Base-by-base conservation (phyloP, 2,113 vertebrate species). In the Spea multiplicata region DNA sequence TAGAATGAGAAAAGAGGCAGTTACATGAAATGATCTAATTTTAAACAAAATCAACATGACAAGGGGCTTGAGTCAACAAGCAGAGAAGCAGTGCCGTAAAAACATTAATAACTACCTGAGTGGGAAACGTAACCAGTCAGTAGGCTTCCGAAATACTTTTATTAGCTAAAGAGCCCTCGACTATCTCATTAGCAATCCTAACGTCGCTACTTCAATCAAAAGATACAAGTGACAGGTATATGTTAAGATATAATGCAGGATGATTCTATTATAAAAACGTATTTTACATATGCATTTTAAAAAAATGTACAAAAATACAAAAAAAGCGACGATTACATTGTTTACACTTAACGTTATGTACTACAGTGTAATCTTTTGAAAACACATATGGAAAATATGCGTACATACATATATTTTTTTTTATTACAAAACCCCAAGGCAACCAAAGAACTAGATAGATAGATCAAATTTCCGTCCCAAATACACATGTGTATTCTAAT, bases 11-110 rank as follows among this genome's bases (percentile, higher is more conserved):
- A 68, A 80, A 74, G 71, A 80, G 78, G 71, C 71, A 73, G 76
- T 79, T 80, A 73, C 55, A 80, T 74, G 65, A 68, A 80, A 74
- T 80, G 62, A 80, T 80, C 77, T 73, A 73, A 80, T 80, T 80
- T 80, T 73, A 80, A 66, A 55, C 77, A 73, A 70, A 79, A 44
- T 80, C 70, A 73, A 79, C 77, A 73, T 9, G 77, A 73, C 77
- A 79, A 73, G 77, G 44, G 73, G 7, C 48, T 73, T 44, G 71
- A 7, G 55, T 59, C 4, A 5, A 67, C 62, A 59, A 49, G 64
- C 71, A 61, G 71, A 44, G 52, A 73, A 73, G 73, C 16, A 73
- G 71, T 6, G 66, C 17, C 70, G 14, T 66, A 17, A 67, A 79
- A 71, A 65, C 30, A 73, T 78, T 78, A 66, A 64, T 53, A 66